A percentile compares a stretch with the other conserved stretches of the same genome.
Evolutionary conservation across 2,888 invertebrate genomes (phyloP).

Genomic region (Ormyrus thymus): DNA sequence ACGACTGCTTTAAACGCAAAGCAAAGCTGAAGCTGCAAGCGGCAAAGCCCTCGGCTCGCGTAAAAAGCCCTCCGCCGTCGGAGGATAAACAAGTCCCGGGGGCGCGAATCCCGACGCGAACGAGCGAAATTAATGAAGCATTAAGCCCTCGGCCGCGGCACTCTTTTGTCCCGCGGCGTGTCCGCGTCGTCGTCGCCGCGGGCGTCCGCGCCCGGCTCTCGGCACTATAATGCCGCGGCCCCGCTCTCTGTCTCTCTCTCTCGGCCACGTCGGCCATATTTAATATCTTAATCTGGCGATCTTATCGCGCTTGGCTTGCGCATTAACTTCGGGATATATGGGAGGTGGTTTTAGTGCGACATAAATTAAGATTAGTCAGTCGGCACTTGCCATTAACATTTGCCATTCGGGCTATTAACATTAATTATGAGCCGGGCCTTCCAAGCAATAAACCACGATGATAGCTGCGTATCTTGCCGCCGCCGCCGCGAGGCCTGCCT

Average conservation of each 20-base stretch:
- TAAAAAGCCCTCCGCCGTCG: no score
- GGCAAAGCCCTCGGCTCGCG: no score
- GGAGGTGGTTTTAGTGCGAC: slow-evolving; percentile 66
- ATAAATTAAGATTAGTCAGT: slow-evolving; percentile 69
- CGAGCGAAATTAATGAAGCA: slow-evolving; percentile 64
- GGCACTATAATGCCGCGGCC: slow-evolving; percentile 57
- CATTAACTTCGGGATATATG: slow-evolving; percentile 60
- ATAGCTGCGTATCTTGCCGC: slow-evolving; percentile 51
- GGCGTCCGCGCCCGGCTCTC: slow-evolving; percentile 19
- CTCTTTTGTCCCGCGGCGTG: background rate
- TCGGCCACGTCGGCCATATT: slow-evolving; percentile 58
- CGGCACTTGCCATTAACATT: slow-evolving; percentile 69
- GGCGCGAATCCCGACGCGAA: slow-evolving; percentile 57
- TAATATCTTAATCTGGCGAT: slow-evolving; percentile 68
- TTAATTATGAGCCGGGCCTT: slow-evolving; percentile 63
- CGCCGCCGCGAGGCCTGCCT: slow-evolving; percentile 4
- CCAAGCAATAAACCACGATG: slow-evolving; percentile 54
- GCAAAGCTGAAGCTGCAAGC: no score
- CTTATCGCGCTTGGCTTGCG: slow-evolving; percentile 62
- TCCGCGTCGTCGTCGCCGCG: background rate
- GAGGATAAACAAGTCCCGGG: no score
- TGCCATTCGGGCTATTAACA: slow-evolving; percentile 68
- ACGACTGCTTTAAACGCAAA: no score
- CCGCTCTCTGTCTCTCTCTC: slow-evolving; percentile 61
- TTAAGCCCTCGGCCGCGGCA: slow-evolving; percentile 55